Evolutionary conservation across 1,140 invertebrate species (phyloP), one percentile per base, ranked within the genome.

Genomic region (Cydia amplana): DNA sequence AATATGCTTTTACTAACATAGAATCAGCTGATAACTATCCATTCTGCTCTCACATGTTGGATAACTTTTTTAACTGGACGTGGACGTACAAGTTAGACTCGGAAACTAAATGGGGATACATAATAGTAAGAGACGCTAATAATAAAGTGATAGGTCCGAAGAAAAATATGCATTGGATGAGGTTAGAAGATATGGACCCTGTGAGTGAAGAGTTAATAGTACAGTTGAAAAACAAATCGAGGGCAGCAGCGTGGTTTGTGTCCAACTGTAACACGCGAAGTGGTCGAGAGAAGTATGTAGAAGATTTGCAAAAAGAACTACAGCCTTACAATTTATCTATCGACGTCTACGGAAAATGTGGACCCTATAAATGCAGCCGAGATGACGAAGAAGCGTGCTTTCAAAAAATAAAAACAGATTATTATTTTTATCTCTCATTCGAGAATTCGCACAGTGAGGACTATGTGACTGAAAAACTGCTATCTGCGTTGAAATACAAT

Each of bases 401-500:
- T 63, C 76, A 86, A n/a, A 83, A 87, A 20, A 76, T 95, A 4
- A 82, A 88, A 63, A 87, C 92, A 0, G 77, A 93, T 40, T 96
- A 96, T 87, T 95, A 94, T 78, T 96, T 96, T 82, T 96, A 96
- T 87, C 87, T 96, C 63, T 93, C 96, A 0, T 96, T 96, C 77
- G 96, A 96, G 84, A 96, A 96, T 87, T 93, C 94, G 16, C 89
- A 94, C 43, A 93, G 93, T 80, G 88, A 93, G 74, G 95, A 95
- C 83, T 96, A 95, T 86, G 93, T 95, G 9, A 96, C 95, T 2
- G 95, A 96, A 82, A 95, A 96, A 80, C 86, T 96, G 72, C 94
- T 93, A 82, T 85, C 90, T 73, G 87, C 90, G 0, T 80, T 95
- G 55, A 79, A 90, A 82, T 82, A 93, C 77, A 80, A 93, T 73